Percentiles rank a stretch among this genome's conserved stretches.
Evolutionary conservation across 2,888 invertebrate genomes (phyloP).

Genomic region (Hemaris fuciformis): DNA sequence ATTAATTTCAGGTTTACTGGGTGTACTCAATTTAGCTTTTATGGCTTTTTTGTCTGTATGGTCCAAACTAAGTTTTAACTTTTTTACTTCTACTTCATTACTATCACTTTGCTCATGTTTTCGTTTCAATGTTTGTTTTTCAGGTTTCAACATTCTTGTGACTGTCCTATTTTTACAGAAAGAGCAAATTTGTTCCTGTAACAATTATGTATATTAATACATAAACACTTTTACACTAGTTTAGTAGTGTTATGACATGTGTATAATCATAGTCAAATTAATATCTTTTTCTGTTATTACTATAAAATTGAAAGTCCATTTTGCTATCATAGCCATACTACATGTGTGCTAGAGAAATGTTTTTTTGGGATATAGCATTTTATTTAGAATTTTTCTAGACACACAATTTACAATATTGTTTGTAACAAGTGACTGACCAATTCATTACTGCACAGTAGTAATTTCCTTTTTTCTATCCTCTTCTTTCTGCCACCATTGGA

Average conservation of each 20-base stretch:
- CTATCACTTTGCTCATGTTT: neutral
- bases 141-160: slow-evolving; percentile 43
- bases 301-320: no score
- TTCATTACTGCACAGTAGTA: slow-evolving; percentile 50
- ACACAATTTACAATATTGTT: no score
- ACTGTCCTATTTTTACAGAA: slow-evolving; percentile 55
- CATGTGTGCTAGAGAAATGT: no score
- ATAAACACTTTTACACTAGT: no score
- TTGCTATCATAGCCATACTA: no score
- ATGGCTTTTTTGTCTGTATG: slow-evolving; percentile 16
- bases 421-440: slow-evolving; percentile 58
- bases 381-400: no score
- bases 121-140: slow-evolving; percentile 21
- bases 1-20: slow-evolving; percentile 33
- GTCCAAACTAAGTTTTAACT: neutral
- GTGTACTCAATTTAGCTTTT: slow-evolving; percentile 10
- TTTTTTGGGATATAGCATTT: no score
- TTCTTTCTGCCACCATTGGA: slow-evolving; percentile 25
- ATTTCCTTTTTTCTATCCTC: slow-evolving; percentile 26
- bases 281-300: no score
- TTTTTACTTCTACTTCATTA: neutral
- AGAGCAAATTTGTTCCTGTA: slow-evolving; percentile 60
- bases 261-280: no score
- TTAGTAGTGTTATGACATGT: no score
- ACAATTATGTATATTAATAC: no score